phyloP scores from a whole-genome alignment of 2,888 invertebrate genomes.

The Ophioninae sp. region DNA sequence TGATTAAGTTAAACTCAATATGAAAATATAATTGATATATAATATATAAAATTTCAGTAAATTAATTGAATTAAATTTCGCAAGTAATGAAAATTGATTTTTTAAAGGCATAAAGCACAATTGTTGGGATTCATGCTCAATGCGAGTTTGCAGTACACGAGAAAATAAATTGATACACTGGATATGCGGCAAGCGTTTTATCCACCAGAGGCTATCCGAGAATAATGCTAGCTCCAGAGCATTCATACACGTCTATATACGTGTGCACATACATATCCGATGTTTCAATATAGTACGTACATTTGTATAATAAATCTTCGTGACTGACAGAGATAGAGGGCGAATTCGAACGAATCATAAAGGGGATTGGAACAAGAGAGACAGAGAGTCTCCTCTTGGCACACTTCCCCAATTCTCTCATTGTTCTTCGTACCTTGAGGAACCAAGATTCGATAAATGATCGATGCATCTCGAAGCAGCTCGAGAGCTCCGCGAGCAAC shows the following conservation, averaged over 20 bases:
- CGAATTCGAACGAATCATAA: slow-evolving; percentile 38
- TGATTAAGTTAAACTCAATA: too few species aligned
- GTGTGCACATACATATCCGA: too few species aligned
- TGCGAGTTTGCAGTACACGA: slow-evolving; percentile 35
- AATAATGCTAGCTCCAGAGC: slow-evolving; percentile 19
- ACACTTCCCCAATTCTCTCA: slow-evolving; percentile 76
- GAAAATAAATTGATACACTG: slow-evolving; percentile 56
- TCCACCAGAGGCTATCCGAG: slow-evolving; percentile 42
- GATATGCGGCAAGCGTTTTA: slow-evolving; percentile 44
- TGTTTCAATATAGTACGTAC: slow-evolving; percentile 28
- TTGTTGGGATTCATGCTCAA: slow-evolving; percentile 1
- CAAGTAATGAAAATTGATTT: not conserved
- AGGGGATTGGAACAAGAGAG: slow-evolving; percentile 26
- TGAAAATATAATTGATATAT: too few species aligned
- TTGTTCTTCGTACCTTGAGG: slow-evolving; percentile 70
- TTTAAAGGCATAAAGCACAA: not conserved
- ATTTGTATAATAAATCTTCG: slow-evolving; percentile 46
- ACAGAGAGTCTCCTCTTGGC: slow-evolving; percentile 63
- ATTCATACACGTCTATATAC: not conserved
- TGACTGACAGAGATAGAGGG: slow-evolving; percentile 29
- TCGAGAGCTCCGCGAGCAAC: slow-evolving; percentile 36
- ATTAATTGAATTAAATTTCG: too few species aligned
- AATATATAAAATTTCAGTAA: too few species aligned
- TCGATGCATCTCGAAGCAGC: slow-evolving; percentile 48
- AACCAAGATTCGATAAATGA: slow-evolving; percentile 53